Conservation (phyloP, 2,888 invertebrate species). For the Amphipoea lucens region DNA sequence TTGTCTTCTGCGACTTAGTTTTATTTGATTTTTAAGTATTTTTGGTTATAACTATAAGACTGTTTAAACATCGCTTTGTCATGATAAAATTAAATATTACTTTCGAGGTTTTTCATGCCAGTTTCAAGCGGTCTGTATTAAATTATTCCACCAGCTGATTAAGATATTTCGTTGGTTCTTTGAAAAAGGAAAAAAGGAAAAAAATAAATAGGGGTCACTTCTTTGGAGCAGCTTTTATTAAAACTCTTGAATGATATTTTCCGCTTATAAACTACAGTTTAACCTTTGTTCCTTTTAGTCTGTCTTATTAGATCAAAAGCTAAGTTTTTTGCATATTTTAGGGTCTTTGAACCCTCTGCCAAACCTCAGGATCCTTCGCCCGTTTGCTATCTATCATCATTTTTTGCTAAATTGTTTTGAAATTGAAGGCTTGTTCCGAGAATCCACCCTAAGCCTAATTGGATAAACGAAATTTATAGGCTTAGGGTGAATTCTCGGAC, state of each 20-base stretch:
- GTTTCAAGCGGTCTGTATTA: background rate
- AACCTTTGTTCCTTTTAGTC: background rate
- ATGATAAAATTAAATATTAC: background rate
- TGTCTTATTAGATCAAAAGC: background rate
- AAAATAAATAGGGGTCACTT: background rate
- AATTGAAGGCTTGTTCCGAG: too few species aligned
- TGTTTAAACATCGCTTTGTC: background rate
- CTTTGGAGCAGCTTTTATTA: background rate
- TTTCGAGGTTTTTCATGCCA: background rate
- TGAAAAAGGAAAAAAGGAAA: background rate
- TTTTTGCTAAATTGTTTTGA: background rate
- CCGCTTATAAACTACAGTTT: background rate
- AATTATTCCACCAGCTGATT: conserved; percentile 1
- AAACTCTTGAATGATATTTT: background rate
- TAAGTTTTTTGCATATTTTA: background rate
- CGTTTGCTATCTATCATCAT: background rate
- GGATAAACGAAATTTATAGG: too few species aligned
- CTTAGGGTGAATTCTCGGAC: too few species aligned
- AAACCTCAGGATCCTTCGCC: background rate
- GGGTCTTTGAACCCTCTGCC: background rate
- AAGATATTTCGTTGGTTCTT: background rate
- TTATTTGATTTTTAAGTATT: background rate
- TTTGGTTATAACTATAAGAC: background rate
- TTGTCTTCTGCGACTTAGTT: background rate
- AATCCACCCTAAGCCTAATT: too few species aligned